These are phyloP conservation scores for Stichopus horrens DNA, from an alignment of 53 echinoderm and acorn worm genomes.

Conservation along the genomic window DNA sequence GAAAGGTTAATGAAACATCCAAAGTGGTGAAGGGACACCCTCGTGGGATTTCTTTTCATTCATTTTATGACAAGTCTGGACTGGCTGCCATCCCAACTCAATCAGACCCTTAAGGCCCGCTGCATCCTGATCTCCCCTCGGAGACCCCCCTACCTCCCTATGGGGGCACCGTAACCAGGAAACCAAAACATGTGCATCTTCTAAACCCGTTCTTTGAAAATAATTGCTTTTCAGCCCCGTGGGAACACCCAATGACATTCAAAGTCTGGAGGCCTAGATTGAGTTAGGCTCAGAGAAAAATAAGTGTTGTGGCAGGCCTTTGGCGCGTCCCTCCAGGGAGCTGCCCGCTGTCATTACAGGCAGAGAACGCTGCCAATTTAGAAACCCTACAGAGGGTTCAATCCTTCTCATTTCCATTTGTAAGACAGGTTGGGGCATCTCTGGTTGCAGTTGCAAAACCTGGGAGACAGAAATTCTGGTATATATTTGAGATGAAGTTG, in stretches of 20 bases:
- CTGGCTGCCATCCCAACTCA: constrained; percentile 40
- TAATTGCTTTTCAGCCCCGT: constrained; percentile 44
- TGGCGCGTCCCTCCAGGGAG: constrained; percentile 34
- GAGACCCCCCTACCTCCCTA: constrained; percentile 33
- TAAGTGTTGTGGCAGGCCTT: constrained; percentile 48
- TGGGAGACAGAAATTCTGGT: constrained; percentile 36
- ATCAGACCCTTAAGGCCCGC: constrained; percentile 45
- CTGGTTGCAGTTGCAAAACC: constrained; percentile 41
- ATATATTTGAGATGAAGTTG: constrained; percentile 39
- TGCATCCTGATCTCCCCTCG: constrained; percentile 39
- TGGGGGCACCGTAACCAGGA: constrained; percentile 41
- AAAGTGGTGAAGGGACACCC: constrained; percentile 32
- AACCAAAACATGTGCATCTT: constrained; percentile 37
- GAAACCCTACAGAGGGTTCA: constrained; percentile 45
- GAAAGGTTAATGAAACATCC: constrained; percentile 46
- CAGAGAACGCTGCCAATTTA: constrained; percentile 49
- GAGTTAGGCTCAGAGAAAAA: constrained; percentile 35
- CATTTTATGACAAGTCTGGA: constrained; percentile 45
- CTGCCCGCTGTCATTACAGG: constrained; percentile 41
- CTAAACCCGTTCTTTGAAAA: constrained; percentile 32
- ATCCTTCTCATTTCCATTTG: constrained; percentile 44
- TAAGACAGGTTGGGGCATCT: constrained; percentile 46
- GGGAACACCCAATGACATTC: constrained; percentile 49
- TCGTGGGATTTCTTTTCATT: constrained; percentile 32
- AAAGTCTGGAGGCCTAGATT: constrained; percentile 50